Evolutionary conservation across 2,797 vertebrate species (phyloP).

Genomic region (Prionace glauca): DNA sequence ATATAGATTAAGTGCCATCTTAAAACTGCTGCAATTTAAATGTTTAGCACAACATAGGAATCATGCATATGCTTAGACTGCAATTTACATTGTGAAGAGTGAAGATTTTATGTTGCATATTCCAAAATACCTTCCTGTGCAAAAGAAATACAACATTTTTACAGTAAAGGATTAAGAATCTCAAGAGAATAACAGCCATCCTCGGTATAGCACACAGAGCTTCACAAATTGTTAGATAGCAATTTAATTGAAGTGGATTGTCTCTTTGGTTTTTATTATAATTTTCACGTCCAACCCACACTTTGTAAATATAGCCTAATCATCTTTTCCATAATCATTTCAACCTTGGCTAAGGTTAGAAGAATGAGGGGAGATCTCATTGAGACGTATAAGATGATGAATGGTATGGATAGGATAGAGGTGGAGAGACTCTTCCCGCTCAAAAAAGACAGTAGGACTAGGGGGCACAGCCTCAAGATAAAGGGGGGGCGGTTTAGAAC

Average conservation of each 20-base stretch:
- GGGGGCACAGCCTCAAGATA: too few relatives aligned
- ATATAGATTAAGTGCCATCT: conserved; percentile 13
- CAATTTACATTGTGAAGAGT: background rate
- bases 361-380: background rate
- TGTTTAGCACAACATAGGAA: background rate
- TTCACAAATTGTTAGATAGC: background rate
- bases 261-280: background rate
- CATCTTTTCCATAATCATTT: background rate
- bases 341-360: too few relatives aligned
- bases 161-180: background rate
- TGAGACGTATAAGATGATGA: too few relatives aligned
- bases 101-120: background rate
- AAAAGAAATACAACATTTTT: background rate
- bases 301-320: background rate
- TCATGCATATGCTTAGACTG: too few relatives aligned
- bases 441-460: too few relatives aligned
- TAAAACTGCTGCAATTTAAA: background rate
- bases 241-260: background rate
- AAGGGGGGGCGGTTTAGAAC: too few relatives aligned
- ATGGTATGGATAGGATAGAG: too few relatives aligned
- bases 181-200: background rate
- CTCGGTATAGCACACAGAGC: background rate
- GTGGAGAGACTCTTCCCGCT: too few relatives aligned
- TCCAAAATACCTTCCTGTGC: background rate
- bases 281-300: background rate